Base-by-base conservation (phyloP, 2,113 vertebrate genomes). In the Tupaia chinensis region DNA sequence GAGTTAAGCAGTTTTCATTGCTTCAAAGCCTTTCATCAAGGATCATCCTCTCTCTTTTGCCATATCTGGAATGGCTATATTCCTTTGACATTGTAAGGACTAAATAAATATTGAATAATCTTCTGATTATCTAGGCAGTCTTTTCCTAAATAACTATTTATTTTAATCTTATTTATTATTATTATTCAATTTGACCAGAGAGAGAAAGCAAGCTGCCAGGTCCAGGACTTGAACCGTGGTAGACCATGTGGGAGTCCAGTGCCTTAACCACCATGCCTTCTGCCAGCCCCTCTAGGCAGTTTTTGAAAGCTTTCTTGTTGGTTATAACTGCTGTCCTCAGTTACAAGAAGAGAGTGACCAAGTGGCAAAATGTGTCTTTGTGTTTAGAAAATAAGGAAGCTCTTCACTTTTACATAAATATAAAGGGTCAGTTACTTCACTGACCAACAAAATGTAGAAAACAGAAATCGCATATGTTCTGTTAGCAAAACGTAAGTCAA, bases 71-170 rank as follows among this genome's bases (percentile, higher is more conserved):
- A 58, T 14, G 61, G 9, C 58, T 63, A 4, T 27, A 15, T 84
- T 87, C 60, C 53, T 94, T 87, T 91, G 61, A 88, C 58, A 56
- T 56, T 92, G 19, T 19, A 44, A 32, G 25, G 10, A 72, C 16
- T 66, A 20, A 93, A 20, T 63, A 95, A 85, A 61, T 78, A 60
- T 56, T 70, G 60, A 2, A 69, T 91, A 73, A 65, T 78, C 95
- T 74, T 81, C 7, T 66, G 1, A 25, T 72, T 44, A 69, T 65
- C 14, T 79, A 13, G 34, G 20, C 13, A 72, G 23, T 34, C 94
- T 92, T 93, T n/a, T 44, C 5, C 44, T 44, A 44, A 44, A 44
- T 44, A 44, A 44, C 5, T 44, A 44, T 44, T 44, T 44, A 44
- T 44, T 44, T 44, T 44, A 44, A 44, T 44, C 44, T 44, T 44